phyloP scores from a whole-genome alignment of 1,140 invertebrate genomes.

The Hycleus phaleratus region DNA sequence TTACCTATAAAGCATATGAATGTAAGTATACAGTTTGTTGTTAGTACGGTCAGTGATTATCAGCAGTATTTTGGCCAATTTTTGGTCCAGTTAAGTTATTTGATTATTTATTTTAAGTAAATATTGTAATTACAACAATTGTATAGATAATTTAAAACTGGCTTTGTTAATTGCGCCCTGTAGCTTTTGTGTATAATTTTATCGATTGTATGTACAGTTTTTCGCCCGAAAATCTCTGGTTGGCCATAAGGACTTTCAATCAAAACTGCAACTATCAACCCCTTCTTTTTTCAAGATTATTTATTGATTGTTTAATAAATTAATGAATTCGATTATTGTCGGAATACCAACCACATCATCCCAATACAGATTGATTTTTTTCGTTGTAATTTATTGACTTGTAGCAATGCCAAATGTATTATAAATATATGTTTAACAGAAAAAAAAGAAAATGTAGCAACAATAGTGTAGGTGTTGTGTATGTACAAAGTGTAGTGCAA shows the following conservation, averaged over 20 bases:
- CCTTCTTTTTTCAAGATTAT: too few relatives aligned
- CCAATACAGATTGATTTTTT: too few relatives aligned
- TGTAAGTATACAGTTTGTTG: not conserved
- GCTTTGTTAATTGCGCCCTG: too few relatives aligned
- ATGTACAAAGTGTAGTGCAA: slow-evolving; percentile 39
- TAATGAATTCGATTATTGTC: too few relatives aligned
- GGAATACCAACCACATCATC: too few relatives aligned
- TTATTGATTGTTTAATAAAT: too few relatives aligned
- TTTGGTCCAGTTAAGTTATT: slow-evolving; percentile 36
- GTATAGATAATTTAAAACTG: slow-evolving; percentile 24
- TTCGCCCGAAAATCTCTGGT: too few relatives aligned
- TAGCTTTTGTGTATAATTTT: too few relatives aligned
- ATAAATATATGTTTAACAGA: slow-evolving; percentile 31
- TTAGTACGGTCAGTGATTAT: slow-evolving; percentile 37
- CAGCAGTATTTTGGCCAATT: slow-evolving; percentile 33
- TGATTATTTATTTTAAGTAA: slow-evolving; percentile 35
- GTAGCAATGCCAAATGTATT: slow-evolving; percentile 40
- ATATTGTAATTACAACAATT: slow-evolving; percentile 29
- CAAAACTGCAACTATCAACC: not conserved
- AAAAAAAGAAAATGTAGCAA: slow-evolving; percentile 23
- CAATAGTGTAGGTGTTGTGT: slow-evolving; percentile 39
- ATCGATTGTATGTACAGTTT: too few relatives aligned
- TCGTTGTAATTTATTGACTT: slow-evolving; percentile 14
- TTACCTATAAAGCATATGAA: too few relatives aligned
- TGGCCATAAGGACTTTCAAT: too few relatives aligned